Evolutionary conservation across 1,140 invertebrate genomes (phyloP).

Genomic region (Metopolophium dirhodum): DNA sequence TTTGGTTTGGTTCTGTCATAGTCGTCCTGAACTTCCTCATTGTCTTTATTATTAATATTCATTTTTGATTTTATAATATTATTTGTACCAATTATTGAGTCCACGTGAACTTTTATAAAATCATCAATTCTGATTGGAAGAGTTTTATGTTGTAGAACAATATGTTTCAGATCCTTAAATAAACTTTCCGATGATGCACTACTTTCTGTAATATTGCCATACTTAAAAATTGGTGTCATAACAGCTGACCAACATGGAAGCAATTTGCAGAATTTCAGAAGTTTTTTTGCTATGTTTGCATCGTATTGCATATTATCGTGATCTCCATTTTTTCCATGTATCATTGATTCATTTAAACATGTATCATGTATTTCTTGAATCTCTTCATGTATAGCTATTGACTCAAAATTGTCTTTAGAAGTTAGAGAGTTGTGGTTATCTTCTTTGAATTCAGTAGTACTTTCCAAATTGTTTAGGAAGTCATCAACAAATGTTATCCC

Average conservation of each 20-base stretch:
- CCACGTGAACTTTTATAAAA: neutral
- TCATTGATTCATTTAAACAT: too few species aligned
- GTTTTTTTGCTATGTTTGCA: neutral
- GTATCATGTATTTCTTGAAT: too few species aligned
- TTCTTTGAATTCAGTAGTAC: too few species aligned
- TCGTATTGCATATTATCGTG: neutral
- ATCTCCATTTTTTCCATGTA: too few species aligned
- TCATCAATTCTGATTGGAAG: neutral
- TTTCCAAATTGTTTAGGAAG: too few species aligned
- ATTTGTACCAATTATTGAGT: neutral
- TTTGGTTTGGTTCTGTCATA: too few species aligned
- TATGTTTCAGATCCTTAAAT: neutral
- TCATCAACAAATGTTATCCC: too few species aligned
- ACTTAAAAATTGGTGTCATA: neutral
- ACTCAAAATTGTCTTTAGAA: too few species aligned
- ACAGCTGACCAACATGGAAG: neutral
- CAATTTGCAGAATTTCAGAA: neutral
- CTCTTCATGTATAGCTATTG: too few species aligned
- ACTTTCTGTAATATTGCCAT: neutral
- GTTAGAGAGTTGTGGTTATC: too few species aligned
- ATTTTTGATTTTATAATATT: neutral
- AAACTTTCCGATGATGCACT: slow-evolving; percentile 7
- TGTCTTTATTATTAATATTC: too few species aligned
- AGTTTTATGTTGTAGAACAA: neutral
- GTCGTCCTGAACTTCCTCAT: too few species aligned